phyloP scores from a whole-genome alignment of 2,797 vertebrate genomes.

The Danionella dracula region DNA sequence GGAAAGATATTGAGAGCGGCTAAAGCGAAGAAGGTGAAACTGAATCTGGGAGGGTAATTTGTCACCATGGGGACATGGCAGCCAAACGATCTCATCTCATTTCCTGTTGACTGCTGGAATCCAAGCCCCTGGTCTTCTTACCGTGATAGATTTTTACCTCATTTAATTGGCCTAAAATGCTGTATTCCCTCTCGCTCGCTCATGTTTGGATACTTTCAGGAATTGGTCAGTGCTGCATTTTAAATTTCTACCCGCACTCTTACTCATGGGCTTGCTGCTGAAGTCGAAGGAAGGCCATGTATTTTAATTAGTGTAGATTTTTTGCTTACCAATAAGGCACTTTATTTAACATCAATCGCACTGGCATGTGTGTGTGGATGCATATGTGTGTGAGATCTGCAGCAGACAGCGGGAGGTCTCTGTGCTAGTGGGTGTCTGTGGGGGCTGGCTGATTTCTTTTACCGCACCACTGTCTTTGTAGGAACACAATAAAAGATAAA shows the following conservation, averaged over 20 bases:
- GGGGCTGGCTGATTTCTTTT: slow-evolving; percentile 65
- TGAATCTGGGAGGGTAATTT: slow-evolving; percentile 61
- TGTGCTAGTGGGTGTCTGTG: slow-evolving; percentile 57
- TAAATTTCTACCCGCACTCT: not conserved
- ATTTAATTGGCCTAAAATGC: slow-evolving; percentile 67
- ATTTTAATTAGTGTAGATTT: slow-evolving; percentile 40
- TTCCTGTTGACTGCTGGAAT: slow-evolving; percentile 77
- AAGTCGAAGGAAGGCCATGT: not conserved
- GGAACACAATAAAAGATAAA: slow-evolving; percentile 20
- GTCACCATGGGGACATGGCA: slow-evolving; percentile 66
- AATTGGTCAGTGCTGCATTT: not conserved
- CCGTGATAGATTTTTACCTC: slow-evolving; percentile 70
- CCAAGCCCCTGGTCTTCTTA: slow-evolving; percentile 58
- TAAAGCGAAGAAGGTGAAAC: slow-evolving; percentile 45
- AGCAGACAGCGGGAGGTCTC: slow-evolving; percentile 59
- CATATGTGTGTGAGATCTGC: slow-evolving; percentile 46
- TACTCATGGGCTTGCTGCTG: not conserved
- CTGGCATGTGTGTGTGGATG: slow-evolving; percentile 27
- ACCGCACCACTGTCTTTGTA: slow-evolving; percentile 45
- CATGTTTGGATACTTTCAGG: not conserved
- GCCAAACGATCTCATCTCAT: slow-evolving; percentile 72
- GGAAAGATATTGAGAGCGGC: slow-evolving; percentile 36
- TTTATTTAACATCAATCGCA: slow-evolving; percentile 18
- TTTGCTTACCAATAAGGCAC: slow-evolving; percentile 32
- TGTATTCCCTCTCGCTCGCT: slow-evolving; percentile 7